phyloP scores from a whole-genome alignment of 2,888 invertebrate genomes.

The Tiliacea aurago region DNA sequence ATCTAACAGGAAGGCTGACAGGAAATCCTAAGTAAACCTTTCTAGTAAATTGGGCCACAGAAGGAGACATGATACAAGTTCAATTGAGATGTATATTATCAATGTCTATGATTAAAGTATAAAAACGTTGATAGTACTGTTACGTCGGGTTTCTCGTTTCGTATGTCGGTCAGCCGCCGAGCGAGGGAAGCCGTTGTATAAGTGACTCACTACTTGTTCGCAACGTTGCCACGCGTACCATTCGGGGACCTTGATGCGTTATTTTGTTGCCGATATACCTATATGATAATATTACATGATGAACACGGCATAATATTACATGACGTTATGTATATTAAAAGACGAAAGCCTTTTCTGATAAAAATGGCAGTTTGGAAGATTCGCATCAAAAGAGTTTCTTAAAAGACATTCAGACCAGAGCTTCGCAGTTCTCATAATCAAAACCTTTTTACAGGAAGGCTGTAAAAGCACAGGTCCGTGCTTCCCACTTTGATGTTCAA shows the following conservation, averaged over 20 bases:
- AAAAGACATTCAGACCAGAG: not conserved
- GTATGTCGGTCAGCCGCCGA: conserved; percentile 65
- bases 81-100: conserved; percentile 50
- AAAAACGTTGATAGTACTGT: conserved; percentile 64
- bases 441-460: conserved; percentile 1
- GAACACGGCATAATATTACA: conserved; percentile 37
- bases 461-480: not conserved
- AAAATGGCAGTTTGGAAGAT: not conserved
- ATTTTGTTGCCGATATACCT: conserved; percentile 47
- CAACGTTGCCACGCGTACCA: conserved; percentile 68
- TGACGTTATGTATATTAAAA: conserved; percentile 19
- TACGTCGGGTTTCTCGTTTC: conserved; percentile 65
- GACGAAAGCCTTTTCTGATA: conserved; percentile 1
- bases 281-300: conserved; percentile 45
- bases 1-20: not conserved
- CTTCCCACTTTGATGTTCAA: conserved; percentile 6
- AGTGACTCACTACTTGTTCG: conserved; percentile 75
- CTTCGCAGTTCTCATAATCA: not conserved
- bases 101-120: conserved; percentile 56
- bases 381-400: not conserved
- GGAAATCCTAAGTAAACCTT: not conserved
- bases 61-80: conserved; percentile 37
- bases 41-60: conserved; percentile 10
- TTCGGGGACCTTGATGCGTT: conserved; percentile 56
- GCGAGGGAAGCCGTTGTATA: conserved; percentile 82